Evolutionary conservation across 1,140 invertebrate genomes (phyloP), one percentile per base, ranked within the genome.

Genomic region (Amyelois transitella): DNA sequence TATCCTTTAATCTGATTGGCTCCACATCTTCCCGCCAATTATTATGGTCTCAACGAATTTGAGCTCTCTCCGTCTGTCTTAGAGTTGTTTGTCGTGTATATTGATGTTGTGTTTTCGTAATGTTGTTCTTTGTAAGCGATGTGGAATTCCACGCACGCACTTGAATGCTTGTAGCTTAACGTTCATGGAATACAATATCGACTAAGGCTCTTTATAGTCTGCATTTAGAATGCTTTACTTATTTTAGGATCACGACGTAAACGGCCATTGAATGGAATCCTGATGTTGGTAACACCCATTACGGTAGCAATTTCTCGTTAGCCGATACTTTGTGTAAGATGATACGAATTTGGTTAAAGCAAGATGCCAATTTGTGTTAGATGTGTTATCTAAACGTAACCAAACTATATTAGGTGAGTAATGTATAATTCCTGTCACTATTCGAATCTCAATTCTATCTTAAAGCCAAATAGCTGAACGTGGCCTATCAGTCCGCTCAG

Each of bases 171-270:
- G 82, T 86, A 78, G 44, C 60, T 14, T 68, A 38, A 56, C 70
- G 74, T 65, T 55, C 63, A 59, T 61, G 60, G 82, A 78, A 83
- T 86, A 76, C 72, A 48, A 67, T 74, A 82, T 75, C 52, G 59
- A 72, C 71, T 75, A 74, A 76, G 71, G 62, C 74, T 66, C 64
- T 75, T 64, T 77, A 78, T 66, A 74, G 79, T 65, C 51, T 71
- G 78, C 71, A 81, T 81, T 75, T 72, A 77, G 77, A 80, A 75
- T 74, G 70, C 69, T 74, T 73, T 73, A 60, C 67, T 74, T 77
- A 71, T 80, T 80, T 82, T 70, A 72, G 68, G 65, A 70, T 63
- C 60, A 53, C 18, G 24, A 60, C 63, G 61, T 57, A 68, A 62
- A 69, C 62, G 58, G 60, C 52, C 28, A 58, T 55, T 61, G 43